phyloP scores from a whole-genome alignment of 2,797 vertebrate genomes.

The Epinephelus awoara region DNA sequence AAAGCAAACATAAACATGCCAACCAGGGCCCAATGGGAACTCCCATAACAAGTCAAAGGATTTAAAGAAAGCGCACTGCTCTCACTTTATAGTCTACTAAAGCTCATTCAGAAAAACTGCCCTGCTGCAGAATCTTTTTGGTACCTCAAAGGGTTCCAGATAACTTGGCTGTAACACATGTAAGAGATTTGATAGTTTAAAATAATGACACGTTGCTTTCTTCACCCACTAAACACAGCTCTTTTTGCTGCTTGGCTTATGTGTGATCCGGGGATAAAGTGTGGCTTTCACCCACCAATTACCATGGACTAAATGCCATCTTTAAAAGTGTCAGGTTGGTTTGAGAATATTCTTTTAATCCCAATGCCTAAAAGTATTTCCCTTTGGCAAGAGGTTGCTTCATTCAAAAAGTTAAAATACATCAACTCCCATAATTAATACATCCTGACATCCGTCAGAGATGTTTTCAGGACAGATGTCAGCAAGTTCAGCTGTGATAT shows the following conservation, averaged over 20 bases:
- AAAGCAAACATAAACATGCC: conserved; percentile 47
- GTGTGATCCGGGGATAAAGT: not conserved
- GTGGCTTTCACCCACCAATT: not conserved
- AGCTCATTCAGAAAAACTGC: conserved; percentile 10
- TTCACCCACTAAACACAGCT: not conserved
- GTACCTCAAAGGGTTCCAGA: not conserved
- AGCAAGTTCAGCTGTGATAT: conserved; percentile 43
- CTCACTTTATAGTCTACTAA: conserved; percentile 9
- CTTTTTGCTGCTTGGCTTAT: not conserved
- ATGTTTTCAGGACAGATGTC: conserved; percentile 50
- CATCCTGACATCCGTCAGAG: not conserved
- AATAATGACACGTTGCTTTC: not conserved
- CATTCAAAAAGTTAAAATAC: conserved; percentile 33
- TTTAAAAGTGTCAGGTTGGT: conserved; percentile 12
- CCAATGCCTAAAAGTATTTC: not conserved
- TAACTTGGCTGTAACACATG: not conserved
- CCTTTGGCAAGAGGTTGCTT: conserved; percentile 22
- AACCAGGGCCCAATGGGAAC: conserved; percentile 18
- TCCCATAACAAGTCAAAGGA: conserved; percentile 33
- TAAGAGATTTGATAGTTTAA: not conserved
- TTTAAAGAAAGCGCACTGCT: conserved; percentile 37
- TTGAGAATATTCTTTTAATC: not conserved
- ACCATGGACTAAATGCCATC: not conserved
- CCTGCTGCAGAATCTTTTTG: not conserved
- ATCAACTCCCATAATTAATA: conserved; percentile 19